Base-by-base conservation (phyloP, 2,797 vertebrate species). In the Allobates femoralis region DNA sequence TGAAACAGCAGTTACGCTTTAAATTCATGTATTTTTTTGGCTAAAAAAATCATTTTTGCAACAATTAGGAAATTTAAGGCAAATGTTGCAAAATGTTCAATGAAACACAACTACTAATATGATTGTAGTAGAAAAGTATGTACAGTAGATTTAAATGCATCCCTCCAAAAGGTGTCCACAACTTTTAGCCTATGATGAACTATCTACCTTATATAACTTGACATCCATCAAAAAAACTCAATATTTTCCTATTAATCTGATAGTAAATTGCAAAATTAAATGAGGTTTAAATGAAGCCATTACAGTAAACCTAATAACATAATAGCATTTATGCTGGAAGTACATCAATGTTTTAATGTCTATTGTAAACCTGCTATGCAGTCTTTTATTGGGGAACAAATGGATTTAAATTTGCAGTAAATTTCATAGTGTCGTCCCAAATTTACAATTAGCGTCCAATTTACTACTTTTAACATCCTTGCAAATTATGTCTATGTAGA, bases 341-440 rank as follows among this genome's bases (percentile, higher is more conserved):
- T 26, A 62, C 60, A 62, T 26, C 26, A 1, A 37, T 69, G 32
- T 37, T 69, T 69, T 69, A 69, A 37, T 37, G 67, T 69, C 19
- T 34, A 69, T 66, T 69, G 67, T 69, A 37, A 69, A 69, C 34
- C 21, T 69, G 37, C 37, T 69, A 69, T 37, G 32, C 32, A 37
- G 67, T 37, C n/a, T 41, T 69, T 69, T 46, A 46, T 37, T 69
- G 15, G 32, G 34, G 19, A 69, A 37, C 37, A 69, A 69, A 37
- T 69, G 18, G 21, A 69, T 69, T 0, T 32, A 37, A 69, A 12
- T 23, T 37, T 21, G 18, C 7, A 41, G 28, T 21, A 37, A 34
- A 67, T 67, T 67, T 41, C 16, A 1, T 37, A 37, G 34, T 69
- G 34, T 69, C 67, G 37, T 7, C 67, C 66, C 67, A 37, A 69